Conservation (phyloP, 2,888 invertebrate species). For the Sicus ferrugineus region DNA sequence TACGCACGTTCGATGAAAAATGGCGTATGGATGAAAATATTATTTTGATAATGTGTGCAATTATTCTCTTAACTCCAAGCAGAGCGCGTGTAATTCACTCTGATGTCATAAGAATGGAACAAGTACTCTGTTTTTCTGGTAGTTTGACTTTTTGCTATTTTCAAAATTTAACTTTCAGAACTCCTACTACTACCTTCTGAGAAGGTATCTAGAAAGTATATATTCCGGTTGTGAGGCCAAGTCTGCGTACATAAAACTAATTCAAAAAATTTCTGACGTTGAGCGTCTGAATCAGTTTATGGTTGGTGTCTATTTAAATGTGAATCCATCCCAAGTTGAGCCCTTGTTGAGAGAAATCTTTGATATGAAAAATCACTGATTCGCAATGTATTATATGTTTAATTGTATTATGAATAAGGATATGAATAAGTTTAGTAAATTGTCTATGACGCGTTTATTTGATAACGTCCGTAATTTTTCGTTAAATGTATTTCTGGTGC, state of each 20-base stretch:
- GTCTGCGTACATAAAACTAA: conserved; percentile 84
- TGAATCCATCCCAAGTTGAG: conserved; percentile 90
- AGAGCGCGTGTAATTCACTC: conserved; percentile 81
- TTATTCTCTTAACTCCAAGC: conserved; percentile 88
- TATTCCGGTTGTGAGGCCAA: conserved; percentile 88
- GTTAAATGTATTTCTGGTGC: background rate
- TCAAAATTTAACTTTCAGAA: conserved; percentile 68
- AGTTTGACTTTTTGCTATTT: conserved; percentile 20
- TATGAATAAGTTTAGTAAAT: background rate
- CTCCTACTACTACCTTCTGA: conserved; percentile 87
- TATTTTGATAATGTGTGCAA: conserved; percentile 89
- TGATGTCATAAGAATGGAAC: conserved; percentile 85
- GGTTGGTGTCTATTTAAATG: conserved; percentile 90
- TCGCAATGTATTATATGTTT: background rate
- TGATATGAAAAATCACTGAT: conserved; percentile 78
- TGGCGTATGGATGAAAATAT: conserved; percentile 90
- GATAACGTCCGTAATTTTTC: background rate
- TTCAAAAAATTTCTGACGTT: conserved; percentile 90
- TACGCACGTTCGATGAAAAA: conserved; percentile 83
- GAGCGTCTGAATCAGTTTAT: conserved; percentile 88
- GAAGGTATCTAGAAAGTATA: conserved; percentile 83
- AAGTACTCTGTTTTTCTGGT: conserved; percentile 69
- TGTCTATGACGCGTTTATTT: background rate
- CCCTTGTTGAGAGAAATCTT: conserved; percentile 95
- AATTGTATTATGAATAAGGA: background rate